These are phyloP conservation scores for Halcyon chelicuti DNA, from an alignment of 2,797 vertebrate species.

Conservation along the genomic window DNA sequence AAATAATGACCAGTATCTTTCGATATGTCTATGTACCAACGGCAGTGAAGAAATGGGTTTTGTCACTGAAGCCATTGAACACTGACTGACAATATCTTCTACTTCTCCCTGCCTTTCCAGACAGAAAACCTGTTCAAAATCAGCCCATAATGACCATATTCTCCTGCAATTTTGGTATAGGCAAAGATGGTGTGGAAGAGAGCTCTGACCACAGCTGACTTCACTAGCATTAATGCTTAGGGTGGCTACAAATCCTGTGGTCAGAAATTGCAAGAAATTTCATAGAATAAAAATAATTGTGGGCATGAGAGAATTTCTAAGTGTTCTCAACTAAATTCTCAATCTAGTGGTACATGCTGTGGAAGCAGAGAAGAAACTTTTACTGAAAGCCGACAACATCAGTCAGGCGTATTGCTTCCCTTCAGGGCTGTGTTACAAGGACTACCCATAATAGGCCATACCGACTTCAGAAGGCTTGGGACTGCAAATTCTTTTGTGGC, in stretches of 20 bases:
- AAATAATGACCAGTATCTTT: background rate
- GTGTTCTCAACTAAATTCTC: background rate
- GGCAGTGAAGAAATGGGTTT: background rate
- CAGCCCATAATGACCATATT: background rate
- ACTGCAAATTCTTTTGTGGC: background rate
- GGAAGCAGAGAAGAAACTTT: background rate
- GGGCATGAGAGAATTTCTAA: background rate
- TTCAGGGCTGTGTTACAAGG: background rate
- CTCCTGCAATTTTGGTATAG: background rate
- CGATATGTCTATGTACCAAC: background rate
- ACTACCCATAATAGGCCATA: background rate
- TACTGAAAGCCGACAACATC: background rate
- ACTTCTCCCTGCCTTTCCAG: background rate
- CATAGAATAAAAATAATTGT: background rate
- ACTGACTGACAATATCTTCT: background rate
- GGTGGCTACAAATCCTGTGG: background rate
- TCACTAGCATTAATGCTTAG: background rate
- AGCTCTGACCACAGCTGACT: background rate
- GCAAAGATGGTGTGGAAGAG: background rate
- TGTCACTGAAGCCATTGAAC: background rate
- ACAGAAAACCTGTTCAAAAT: background rate
- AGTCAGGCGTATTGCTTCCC: background rate
- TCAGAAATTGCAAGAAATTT: background rate
- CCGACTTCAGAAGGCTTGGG: background rate
- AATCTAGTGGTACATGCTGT: background rate